Evolutionary conservation across 2,888 invertebrate species (phyloP).

Genomic region (Diadegma fenestrale): DNA sequence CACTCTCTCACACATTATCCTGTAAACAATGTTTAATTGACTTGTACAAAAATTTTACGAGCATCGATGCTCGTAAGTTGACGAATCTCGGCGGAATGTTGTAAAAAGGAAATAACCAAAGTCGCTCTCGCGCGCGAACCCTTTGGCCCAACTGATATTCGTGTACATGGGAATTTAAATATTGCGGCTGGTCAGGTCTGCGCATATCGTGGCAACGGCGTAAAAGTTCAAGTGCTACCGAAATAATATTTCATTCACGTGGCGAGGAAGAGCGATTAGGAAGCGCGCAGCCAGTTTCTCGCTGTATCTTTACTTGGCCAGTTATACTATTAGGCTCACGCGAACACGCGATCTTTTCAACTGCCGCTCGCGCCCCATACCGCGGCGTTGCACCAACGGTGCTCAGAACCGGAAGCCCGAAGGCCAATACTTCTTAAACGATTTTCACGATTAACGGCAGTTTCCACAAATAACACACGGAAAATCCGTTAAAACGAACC

Average conservation of each 20-base stretch:
- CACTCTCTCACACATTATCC: conserved; percentile 3
- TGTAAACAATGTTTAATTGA: conserved; percentile 1
- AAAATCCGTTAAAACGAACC: not conserved
- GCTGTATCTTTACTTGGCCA: conserved; percentile 72
- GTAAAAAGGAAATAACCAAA: not conserved
- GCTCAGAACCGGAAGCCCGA: conserved; percentile 64
- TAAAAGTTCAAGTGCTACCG: conserved; percentile 73
- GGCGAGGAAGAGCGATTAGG: conserved; percentile 60
- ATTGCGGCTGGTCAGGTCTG: conserved; percentile 40
- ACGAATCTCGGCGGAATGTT: not conserved
- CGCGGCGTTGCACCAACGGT: conserved; percentile 60
- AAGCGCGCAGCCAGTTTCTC: conserved; percentile 63
- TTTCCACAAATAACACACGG: conserved; percentile 16
- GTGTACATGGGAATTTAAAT: not conserved
- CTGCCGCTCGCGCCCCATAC: conserved; percentile 60
- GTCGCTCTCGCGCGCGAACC: not conserved
- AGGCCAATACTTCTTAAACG: conserved; percentile 58
- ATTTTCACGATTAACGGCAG: conserved; percentile 54
- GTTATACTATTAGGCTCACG: conserved; percentile 76
- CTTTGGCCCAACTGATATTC: not conserved
- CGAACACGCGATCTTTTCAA: conserved; percentile 77
- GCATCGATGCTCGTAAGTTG: not conserved
- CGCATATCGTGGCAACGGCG: conserved; percentile 55
- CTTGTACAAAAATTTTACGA: not conserved
- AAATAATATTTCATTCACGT: conserved; percentile 77